Evolutionary conservation across 2,113 vertebrate genomes (phyloP).

Genomic region (Perognathus longimembris): DNA sequence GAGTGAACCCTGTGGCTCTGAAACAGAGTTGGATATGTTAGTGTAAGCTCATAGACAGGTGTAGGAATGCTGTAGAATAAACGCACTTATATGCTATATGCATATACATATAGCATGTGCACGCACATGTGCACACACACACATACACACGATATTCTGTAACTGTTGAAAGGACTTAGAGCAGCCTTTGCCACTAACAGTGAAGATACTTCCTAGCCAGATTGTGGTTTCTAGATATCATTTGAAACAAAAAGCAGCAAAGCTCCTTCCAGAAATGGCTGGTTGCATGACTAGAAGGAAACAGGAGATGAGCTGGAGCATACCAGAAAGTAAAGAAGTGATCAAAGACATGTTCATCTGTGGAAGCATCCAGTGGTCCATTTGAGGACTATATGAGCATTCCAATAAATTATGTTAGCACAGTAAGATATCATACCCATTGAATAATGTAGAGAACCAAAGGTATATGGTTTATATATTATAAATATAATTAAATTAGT

Average conservation of each 20-base stretch:
- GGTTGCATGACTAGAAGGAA: neutral
- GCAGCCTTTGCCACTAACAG: neutral
- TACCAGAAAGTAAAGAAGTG: neutral
- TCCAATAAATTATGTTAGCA: neutral
- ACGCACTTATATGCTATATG: neutral
- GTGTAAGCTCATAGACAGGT: neutral
- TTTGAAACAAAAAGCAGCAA: neutral
- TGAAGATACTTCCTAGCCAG: neutral
- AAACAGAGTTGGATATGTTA: neutral
- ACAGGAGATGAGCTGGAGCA: neutral
- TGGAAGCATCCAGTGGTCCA: neutral
- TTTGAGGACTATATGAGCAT: neutral
- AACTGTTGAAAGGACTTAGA: neutral
- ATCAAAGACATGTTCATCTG: neutral
- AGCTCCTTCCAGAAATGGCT: neutral
- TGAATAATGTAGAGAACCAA: neutral
- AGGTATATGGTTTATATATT: neutral
- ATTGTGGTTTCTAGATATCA: neutral
- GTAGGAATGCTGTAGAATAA: neutral
- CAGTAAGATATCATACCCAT: neutral
- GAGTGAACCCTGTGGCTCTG: neutral
- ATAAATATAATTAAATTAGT: neutral
- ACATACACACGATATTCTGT: neutral
- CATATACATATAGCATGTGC: too few species aligned
- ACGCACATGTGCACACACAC: neutral